These are phyloP conservation scores for Paraplagusia blochii DNA, from an alignment of 2,113 vertebrate genomes.

Conservation along the genomic window DNA sequence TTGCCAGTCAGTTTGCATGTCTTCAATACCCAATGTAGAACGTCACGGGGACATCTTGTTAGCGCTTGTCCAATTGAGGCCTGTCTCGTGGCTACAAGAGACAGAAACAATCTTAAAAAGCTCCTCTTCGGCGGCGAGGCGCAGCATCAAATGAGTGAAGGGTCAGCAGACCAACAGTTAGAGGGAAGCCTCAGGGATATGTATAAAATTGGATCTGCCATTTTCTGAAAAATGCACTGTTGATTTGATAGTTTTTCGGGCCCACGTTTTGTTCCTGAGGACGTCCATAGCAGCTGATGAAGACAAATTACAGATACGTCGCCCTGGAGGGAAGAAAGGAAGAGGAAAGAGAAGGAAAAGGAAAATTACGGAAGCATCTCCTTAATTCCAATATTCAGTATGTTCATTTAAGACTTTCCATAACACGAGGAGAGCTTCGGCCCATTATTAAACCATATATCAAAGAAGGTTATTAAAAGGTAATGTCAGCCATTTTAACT, in stretches of 20 bases:
- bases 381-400: slow-evolving; percentile 30
- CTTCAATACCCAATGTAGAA: slow-evolving; percentile 36
- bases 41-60: slow-evolving; percentile 56
- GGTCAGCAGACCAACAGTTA: slow-evolving; percentile 74
- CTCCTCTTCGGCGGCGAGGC: slow-evolving; percentile 47
- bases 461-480: slow-evolving; percentile 22
- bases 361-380: slow-evolving; percentile 34
- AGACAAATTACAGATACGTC: slow-evolving; percentile 76
- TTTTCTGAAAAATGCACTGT: slow-evolving; percentile 78
- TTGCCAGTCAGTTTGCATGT: slow-evolving; percentile 40
- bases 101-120: slow-evolving; percentile 68
- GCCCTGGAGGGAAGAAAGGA: slow-evolving; percentile 34
- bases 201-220: slow-evolving; percentile 81
- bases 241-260: slow-evolving; percentile 77
- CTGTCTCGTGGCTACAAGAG: slow-evolving; percentile 49
- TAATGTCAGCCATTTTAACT: slow-evolving; percentile 37
- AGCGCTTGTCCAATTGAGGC: slow-evolving; percentile 39
- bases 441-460: slow-evolving; percentile 11
- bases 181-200: slow-evolving; percentile 71
- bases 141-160: slow-evolving; percentile 67
- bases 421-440: slow-evolving; percentile 24
- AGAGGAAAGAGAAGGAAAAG: slow-evolving; percentile 29
- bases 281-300: slow-evolving; percentile 77
- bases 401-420: slow-evolving; percentile 30
- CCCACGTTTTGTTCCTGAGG: slow-evolving; percentile 69